Conservation (phyloP, 2,888 invertebrate genomes). For the Dicyrtoma fusca region DNA sequence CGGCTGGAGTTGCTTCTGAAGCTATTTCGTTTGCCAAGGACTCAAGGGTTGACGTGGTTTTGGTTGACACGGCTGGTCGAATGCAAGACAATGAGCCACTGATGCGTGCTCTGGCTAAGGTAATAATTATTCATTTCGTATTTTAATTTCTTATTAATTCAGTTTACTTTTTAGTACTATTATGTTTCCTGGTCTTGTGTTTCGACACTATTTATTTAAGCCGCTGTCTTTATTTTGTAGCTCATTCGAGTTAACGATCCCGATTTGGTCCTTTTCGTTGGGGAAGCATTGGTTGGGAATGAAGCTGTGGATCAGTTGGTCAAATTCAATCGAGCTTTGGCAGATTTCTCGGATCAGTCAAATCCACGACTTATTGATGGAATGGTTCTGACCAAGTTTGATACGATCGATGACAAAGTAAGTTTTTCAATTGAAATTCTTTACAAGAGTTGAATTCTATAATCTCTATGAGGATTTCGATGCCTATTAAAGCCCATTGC, state of each 20-base stretch:
- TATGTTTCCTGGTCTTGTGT: neutral
- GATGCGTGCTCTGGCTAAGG: constrained; percentile 95
- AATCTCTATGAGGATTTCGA: neutral
- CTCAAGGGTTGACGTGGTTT: constrained; percentile 80
- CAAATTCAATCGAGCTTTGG: constrained; percentile 97
- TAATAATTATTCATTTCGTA: constrained; percentile 53
- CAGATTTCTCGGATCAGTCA: constrained; percentile 79
- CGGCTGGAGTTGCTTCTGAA: constrained; percentile 97
- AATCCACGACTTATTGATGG: constrained; percentile 96
- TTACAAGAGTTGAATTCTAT: neutral
- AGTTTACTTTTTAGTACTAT: neutral
- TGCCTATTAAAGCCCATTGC: neutral
- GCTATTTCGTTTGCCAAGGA: constrained; percentile 89
- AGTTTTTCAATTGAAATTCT: neutral
- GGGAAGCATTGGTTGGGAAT: constrained; percentile 99
- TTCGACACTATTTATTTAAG: too few species aligned
- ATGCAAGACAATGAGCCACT: constrained; percentile 99
- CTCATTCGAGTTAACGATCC: constrained; percentile 97
- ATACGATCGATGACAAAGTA: constrained; percentile 98
- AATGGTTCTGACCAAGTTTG: constrained; percentile 98
- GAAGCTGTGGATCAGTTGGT: constrained; percentile 99
- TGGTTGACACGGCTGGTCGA: constrained; percentile 99
- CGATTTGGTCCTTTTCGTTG: constrained; percentile 97
- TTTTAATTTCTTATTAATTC: too few species aligned
- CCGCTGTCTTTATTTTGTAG: too few species aligned